These are phyloP conservation scores for Agrotis segetum DNA, from an alignment of 2,888 invertebrate genomes.

Conservation along the genomic window DNA sequence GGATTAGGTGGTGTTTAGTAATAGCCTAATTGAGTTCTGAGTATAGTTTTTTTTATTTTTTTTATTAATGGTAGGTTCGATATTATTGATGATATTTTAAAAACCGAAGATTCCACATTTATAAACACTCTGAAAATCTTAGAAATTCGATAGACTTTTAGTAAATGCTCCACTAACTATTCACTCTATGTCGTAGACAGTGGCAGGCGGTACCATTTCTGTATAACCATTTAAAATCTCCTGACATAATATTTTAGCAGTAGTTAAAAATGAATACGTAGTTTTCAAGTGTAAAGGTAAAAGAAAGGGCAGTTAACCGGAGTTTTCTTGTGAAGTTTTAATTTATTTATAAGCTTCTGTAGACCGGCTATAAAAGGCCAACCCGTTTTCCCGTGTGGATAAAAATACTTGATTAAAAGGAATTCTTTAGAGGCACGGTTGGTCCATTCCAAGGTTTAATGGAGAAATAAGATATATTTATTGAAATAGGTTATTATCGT, in stretches of 20 bases:
- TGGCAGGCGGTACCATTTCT: slow-evolving; percentile 13
- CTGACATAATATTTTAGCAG: slow-evolving; percentile 44
- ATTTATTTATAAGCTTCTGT: slow-evolving; percentile 36
- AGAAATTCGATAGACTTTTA: no score
- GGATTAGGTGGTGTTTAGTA: no score
- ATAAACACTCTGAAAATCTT: no score
- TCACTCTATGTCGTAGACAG: slow-evolving; percentile 14
- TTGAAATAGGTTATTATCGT: neutral
- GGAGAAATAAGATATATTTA: neutral
- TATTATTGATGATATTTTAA: no score
- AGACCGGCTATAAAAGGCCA: slow-evolving; percentile 25
- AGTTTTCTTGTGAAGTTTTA: slow-evolving; percentile 35
- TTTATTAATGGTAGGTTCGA: no score
- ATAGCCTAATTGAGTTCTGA: no score
- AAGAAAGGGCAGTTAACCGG: slow-evolving; percentile 16
- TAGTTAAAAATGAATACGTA: slow-evolving; percentile 44
- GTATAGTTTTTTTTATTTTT: no score
- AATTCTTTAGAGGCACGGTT: slow-evolving; percentile 3
- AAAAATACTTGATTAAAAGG: slow-evolving; percentile 25
- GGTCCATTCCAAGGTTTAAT: neutral
- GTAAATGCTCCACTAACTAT: slow-evolving; percentile 17
- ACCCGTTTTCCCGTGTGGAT: slow-evolving; percentile 7
- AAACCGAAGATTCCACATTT: no score
- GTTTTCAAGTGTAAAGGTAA: slow-evolving; percentile 32
- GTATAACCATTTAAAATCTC: slow-evolving; percentile 51